Base-by-base conservation (phyloP, 2,888 invertebrate species). In the Aromia moschata region DNA sequence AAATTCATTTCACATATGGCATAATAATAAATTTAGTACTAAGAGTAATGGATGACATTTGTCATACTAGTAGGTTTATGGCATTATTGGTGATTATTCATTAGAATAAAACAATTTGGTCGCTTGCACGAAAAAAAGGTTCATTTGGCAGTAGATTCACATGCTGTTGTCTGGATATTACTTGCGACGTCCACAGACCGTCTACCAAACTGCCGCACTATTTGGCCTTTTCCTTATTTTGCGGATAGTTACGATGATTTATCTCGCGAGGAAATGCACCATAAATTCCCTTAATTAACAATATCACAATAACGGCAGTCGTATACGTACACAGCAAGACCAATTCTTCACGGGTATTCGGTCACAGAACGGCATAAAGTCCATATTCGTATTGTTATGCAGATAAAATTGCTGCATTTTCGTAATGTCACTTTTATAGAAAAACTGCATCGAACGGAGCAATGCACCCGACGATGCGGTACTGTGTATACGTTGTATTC, bases 231-330 rank as follows among this genome's bases (percentile, higher is more conserved):
- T 55, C 52, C 60, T 58, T 56, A 65, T 37, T 65, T 58, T 54
- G 41, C 40, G 45, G 62, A 62, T 59, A 59, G 56, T 51, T 56
- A 38, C 36, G 58, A 66, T 68, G 66, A 69, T 68, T 67, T 68
- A 68, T 62, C 58, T 56, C 58, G 38, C 33, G 58, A 54, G 60
- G 59, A 66, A 65, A 68, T 55, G 62, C 57, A 37, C 56, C 61
- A 70, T 70, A 70, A 70, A 69, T 68, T 64, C 54, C 45, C 55
- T 65, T 65, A 68, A 69, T 69, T 69, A 69, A 67, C 63, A 70
- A 68, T 65, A 67, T 60, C 58, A 64, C 68, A 67, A 67, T 65
- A 70, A 65, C 62, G 65, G 46, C 51, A 61, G 59, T 55, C 63
- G 56, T 63, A 65, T 62, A 60, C 46, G 66, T 67, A 60, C 55